These are phyloP conservation scores for Tachyglossus aculeatus DNA, from an alignment of 2,797 vertebrate species.

Conservation along the genomic window DNA sequence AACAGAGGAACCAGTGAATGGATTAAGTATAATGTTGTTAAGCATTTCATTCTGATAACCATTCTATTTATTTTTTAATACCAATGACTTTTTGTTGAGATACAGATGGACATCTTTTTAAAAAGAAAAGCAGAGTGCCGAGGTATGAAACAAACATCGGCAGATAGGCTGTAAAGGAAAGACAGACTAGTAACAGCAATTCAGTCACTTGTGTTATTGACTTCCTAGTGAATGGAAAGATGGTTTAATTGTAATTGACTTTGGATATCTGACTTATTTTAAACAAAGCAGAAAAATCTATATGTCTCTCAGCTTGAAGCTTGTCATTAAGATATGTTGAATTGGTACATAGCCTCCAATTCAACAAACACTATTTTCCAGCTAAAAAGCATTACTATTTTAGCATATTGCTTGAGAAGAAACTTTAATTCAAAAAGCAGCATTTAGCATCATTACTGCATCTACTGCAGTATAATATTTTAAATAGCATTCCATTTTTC, in stretches of 20 bases:
- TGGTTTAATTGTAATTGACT: constrained; percentile 30
- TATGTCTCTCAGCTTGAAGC: not conserved
- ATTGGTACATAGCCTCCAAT: constrained; percentile 4
- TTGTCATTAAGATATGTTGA: constrained; percentile 21
- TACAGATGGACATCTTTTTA: constrained; percentile 28
- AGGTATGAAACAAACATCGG: constrained; percentile 52
- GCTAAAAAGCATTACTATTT: constrained; percentile 14
- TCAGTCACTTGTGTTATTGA: constrained; percentile 37
- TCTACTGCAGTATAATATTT: constrained; percentile 1
- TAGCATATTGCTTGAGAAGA: constrained; percentile 36
- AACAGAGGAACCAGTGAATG: constrained; percentile 27
- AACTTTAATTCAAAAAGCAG: constrained; percentile 59
- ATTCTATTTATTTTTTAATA: constrained; percentile 26
- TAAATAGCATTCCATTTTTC: constrained; percentile 54
- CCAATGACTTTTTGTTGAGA: constrained; percentile 31
- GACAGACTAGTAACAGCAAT: constrained; percentile 41
- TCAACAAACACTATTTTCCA: constrained; percentile 32
- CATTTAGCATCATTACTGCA: not conserved
- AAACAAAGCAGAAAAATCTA: not conserved
- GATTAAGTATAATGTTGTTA: constrained; percentile 22
- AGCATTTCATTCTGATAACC: not conserved
- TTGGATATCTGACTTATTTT: constrained; percentile 36
- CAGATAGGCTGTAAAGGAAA: constrained; percentile 34
- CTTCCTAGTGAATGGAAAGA: constrained; percentile 8
- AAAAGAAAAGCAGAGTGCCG: constrained; percentile 6